Percentiles rank a stretch among this genome's conserved stretches.
These are phyloP conservation scores for Telmatochromis sp. DNA, from an alignment of 2,113 vertebrate species.

Conservation along the genomic window DNA sequence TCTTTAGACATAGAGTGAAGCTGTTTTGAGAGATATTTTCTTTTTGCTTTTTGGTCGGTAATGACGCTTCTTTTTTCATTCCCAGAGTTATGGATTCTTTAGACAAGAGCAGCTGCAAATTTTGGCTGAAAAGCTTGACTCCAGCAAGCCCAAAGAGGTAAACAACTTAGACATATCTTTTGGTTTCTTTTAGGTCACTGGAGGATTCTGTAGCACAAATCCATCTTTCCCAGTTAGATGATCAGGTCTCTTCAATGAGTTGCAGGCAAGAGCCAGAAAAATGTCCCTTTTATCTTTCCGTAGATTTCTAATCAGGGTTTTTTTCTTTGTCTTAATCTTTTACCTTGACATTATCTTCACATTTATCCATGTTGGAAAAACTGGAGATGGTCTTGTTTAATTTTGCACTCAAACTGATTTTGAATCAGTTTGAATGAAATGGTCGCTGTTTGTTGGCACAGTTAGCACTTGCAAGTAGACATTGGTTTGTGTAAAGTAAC, in stretches of 20 bases:
- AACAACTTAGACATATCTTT: background rate
- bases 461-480: background rate
- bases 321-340: background rate
- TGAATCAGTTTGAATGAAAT: background rate
- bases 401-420: background rate
- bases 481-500: background rate
- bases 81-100: conserved; percentile 89
- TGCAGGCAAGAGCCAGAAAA: background rate
- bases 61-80: conserved; percentile 5
- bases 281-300: background rate
- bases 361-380: background rate
- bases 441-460: background rate
- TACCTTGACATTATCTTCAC: background rate
- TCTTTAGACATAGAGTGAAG: background rate
- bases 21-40: background rate
- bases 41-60: background rate
- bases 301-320: background rate
- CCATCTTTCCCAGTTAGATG: background rate
- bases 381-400: background rate
- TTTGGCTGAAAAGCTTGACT: conserved; percentile 83
- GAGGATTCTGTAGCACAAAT: background rate
- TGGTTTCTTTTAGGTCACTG: background rate
- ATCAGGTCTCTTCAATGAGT: background rate
- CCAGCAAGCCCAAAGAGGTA: conserved; percentile 85
- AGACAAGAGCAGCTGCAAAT: conserved; percentile 89